Percentiles rank a stretch among this genome's conserved stretches.
Conservation (phyloP, 2,888 invertebrate species). For the Drosophila antonietae region DNA sequence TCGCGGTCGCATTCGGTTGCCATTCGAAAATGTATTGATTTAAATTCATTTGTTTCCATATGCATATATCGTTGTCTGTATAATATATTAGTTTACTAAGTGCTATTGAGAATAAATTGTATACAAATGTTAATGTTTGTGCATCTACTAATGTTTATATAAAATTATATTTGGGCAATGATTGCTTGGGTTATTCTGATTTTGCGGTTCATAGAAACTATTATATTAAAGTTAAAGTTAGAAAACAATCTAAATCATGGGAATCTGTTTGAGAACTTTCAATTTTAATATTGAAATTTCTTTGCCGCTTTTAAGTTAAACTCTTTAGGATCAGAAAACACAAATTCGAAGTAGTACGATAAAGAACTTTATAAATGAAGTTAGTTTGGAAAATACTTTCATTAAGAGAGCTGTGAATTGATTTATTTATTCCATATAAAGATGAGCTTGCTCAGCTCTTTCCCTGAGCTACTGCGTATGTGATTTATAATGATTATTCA, state of each 20-base stretch:
- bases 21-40: background rate
- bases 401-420: no score
- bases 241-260: background rate
- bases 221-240: background rate
- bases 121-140: background rate
- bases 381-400: no score
- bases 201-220: background rate
- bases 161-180: background rate
- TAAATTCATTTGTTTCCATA: background rate
- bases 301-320: no score
- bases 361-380: no score
- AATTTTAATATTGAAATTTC: no score
- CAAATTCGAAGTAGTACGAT: no score
- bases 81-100: background rate
- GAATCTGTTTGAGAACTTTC: background rate
- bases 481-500: no score
- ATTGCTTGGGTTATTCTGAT: background rate
- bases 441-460: no score
- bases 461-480: no score
- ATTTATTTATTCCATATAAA: no score
- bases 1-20: constrained; percentile 28
- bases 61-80: background rate
- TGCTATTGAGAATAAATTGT: background rate
- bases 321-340: no score
- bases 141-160: background rate